These are phyloP conservation scores for Staurois parvus DNA, from an alignment of 2,797 vertebrate species.

Conservation along the genomic window DNA sequence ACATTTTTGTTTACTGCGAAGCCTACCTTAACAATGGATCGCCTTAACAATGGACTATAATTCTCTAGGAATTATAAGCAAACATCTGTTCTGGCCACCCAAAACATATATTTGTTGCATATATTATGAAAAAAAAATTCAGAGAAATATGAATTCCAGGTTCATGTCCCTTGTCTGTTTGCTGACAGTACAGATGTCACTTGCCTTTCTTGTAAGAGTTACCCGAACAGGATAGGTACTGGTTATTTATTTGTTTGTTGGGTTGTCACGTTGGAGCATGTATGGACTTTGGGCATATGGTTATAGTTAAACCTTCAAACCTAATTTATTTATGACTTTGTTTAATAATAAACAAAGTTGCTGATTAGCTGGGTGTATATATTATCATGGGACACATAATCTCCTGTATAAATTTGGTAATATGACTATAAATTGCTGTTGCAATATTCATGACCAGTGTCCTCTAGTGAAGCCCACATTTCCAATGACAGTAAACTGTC, in stretches of 20 bases:
- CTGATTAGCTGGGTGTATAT: background rate
- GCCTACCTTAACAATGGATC: too few species aligned
- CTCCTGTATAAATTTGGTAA: conserved; percentile 56
- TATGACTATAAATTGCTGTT: conserved; percentile 60
- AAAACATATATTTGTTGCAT: too few species aligned
- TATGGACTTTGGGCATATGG: background rate
- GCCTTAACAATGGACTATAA: too few species aligned
- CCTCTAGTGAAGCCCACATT: background rate
- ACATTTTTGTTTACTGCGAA: too few species aligned
- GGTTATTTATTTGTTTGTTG: background rate
- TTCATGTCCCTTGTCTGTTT: background rate
- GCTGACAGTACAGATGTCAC: background rate
- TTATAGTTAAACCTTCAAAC: background rate
- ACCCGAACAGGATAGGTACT: background rate
- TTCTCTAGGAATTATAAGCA: too few species aligned
- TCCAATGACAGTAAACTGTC: conserved; percentile 42
- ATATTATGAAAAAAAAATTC: too few species aligned
- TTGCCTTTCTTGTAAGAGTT: background rate
- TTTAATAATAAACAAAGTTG: background rate
- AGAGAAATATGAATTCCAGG: too few species aligned
- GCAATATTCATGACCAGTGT: conserved; percentile 43
- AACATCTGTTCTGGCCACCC: too few species aligned
- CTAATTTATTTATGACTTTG: background rate
- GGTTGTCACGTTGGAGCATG: background rate
- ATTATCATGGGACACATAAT: conserved; percentile 27